These are phyloP conservation scores for Osmerus mordax DNA, from an alignment of 2,113 vertebrate species.

Conservation along the genomic window DNA sequence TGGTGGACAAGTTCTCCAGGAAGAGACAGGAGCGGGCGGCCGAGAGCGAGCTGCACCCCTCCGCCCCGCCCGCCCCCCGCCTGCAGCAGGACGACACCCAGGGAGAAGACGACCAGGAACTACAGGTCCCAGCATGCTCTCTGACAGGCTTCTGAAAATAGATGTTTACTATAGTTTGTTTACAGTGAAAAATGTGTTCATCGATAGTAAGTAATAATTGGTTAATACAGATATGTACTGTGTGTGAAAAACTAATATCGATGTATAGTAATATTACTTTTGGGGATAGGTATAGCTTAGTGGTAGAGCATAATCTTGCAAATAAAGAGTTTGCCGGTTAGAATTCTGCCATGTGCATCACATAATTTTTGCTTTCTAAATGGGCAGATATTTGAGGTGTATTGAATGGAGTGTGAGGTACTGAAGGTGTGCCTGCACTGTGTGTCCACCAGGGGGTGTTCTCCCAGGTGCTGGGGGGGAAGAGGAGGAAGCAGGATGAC, in stretches of 20 bases:
- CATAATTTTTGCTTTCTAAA: too few species aligned
- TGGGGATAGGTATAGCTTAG: slow-evolving; percentile 7
- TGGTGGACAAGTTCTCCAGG: slow-evolving; percentile 78
- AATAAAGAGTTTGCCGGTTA: too few species aligned
- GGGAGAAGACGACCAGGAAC: slow-evolving; percentile 45
- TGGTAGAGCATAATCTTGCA: slow-evolving; percentile 15
- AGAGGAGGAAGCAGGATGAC: slow-evolving; percentile 60
- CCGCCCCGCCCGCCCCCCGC: neutral
- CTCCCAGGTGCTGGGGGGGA: slow-evolving; percentile 73
- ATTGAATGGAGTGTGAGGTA: too few species aligned
- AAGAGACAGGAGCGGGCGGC: slow-evolving; percentile 59
- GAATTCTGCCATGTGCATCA: too few species aligned
- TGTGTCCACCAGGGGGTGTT: slow-evolving; percentile 77
- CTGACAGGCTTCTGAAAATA: too few species aligned
- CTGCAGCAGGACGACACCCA: neutral
- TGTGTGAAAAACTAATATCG: too few species aligned
- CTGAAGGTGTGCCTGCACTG: neutral
- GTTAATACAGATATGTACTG: too few species aligned
- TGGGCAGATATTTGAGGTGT: too few species aligned
- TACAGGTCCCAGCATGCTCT: slow-evolving; percentile 50
- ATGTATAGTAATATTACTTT: too few species aligned
- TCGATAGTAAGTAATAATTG: too few species aligned
- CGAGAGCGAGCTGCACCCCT: slow-evolving; percentile 34
- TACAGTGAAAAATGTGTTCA: too few species aligned
- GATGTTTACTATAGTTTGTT: too few species aligned